Evolutionary conservation across 2,888 invertebrate genomes (phyloP).

Genomic region (Andrena bucephala): DNA sequence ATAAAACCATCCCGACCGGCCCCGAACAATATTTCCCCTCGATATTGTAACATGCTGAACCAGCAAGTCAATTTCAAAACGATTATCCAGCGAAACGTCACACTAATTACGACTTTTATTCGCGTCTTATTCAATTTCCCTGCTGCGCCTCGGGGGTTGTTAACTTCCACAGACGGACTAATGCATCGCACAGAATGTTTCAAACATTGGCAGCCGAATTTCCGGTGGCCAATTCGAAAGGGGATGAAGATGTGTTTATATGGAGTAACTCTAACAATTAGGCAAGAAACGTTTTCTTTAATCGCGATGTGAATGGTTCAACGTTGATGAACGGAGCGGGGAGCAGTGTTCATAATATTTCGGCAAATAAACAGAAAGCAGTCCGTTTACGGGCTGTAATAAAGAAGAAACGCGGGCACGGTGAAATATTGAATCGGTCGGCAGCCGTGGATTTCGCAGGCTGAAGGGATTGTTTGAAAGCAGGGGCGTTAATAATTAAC

Average conservation of each 20-base stretch:
- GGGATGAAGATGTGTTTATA: too few species aligned
- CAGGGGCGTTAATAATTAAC: slow-evolving; percentile 53
- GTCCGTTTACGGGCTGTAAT: slow-evolving; percentile 41
- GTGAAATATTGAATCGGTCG: slow-evolving; percentile 43
- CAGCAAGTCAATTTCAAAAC: background rate
- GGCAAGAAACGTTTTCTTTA: background rate
- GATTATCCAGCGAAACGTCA: background rate
- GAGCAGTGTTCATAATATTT: slow-evolving; percentile 12
- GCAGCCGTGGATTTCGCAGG: slow-evolving; percentile 22
- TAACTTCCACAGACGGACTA: background rate
- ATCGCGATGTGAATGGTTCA: background rate
- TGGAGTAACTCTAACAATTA: background rate
- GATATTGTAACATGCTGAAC: slow-evolving; percentile 6
- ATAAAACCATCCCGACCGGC: slow-evolving; percentile 11
- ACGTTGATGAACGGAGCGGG: background rate
- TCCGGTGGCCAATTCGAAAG: background rate
- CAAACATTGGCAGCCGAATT: background rate
- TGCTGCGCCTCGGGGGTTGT: background rate
- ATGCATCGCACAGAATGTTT: too few species aligned
- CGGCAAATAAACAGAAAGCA: slow-evolving; percentile 13
- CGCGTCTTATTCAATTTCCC: slow-evolving; percentile 5
- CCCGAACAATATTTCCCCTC: slow-evolving; percentile 15
- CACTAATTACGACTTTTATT: background rate
- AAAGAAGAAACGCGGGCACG: slow-evolving; percentile 27
- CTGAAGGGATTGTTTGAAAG: slow-evolving; percentile 36